These are phyloP conservation scores for Paramisgurnus dabryanus DNA, from an alignment of 2,113 vertebrate species.

Conservation along the genomic window DNA sequence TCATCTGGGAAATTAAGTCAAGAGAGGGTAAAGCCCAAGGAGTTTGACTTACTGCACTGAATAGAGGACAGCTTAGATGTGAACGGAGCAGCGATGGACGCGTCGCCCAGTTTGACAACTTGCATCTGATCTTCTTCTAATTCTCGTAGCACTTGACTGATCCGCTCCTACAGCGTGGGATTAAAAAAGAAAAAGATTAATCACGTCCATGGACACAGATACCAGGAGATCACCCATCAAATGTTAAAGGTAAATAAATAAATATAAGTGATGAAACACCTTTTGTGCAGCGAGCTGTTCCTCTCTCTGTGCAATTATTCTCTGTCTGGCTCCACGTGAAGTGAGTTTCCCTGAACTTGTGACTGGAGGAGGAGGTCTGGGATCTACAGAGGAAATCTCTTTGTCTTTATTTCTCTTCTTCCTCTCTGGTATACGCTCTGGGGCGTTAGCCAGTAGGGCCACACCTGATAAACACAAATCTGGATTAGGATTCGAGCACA, in stretches of 20 bases:
- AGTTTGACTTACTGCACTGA: conserved; percentile 88
- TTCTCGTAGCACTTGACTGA: conserved; percentile 93
- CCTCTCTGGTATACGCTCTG: conserved; percentile 83
- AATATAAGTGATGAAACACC: conserved; percentile 63
- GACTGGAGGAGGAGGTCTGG: conserved; percentile 59
- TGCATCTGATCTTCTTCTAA: conserved; percentile 90
- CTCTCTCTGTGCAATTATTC: conserved; percentile 81
- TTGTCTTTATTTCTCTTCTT: conserved; percentile 76
- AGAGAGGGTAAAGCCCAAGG: neutral
- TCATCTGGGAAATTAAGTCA: neutral
- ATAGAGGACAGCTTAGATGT: conserved; percentile 98
- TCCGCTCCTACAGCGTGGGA: conserved; percentile 78
- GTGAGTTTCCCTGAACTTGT: conserved; percentile 69
- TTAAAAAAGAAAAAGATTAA: neutral
- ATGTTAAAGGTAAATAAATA: too few relatives aligned
- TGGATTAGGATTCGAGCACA: neutral
- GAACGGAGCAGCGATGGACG: conserved; percentile 96
- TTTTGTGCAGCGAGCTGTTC: conserved; percentile 87
- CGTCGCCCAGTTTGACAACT: conserved; percentile 93
- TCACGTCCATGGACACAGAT: too few relatives aligned
- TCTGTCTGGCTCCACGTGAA: conserved; percentile 82
- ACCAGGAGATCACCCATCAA: too few relatives aligned
- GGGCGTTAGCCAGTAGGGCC: conserved; percentile 89
- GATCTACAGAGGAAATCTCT: conserved; percentile 65
- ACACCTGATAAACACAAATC: conserved; percentile 75